Evolutionary conservation across 2,113 vertebrate genomes (phyloP).

Genomic region (Lophius piscatorius): DNA sequence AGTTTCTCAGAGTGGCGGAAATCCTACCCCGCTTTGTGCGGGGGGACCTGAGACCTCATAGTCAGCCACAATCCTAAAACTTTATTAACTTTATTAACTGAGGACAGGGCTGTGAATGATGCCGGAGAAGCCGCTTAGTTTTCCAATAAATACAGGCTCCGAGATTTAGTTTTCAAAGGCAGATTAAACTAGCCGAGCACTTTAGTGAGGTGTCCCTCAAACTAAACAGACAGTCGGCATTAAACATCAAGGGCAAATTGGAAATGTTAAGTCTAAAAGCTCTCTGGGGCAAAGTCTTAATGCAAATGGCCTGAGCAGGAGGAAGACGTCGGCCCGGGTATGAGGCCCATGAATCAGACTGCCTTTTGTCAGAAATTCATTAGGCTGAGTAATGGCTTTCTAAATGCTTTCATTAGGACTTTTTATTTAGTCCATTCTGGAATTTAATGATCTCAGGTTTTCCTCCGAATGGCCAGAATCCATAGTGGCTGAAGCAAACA

Average conservation of each 20-base stretch:
- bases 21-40: conserved; percentile 46
- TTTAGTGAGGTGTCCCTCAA: conserved; percentile 6
- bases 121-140: not conserved
- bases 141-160: not conserved
- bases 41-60: conserved; percentile 25
- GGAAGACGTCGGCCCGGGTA: conserved; percentile 16
- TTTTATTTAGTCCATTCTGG: conserved; percentile 39
- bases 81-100: conserved; percentile 17
- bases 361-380: conserved; percentile 56
- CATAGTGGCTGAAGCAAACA: conserved; percentile 26
- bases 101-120: not conserved
- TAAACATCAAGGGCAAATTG: conserved; percentile 39
- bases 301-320: conserved; percentile 32
- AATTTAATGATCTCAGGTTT: conserved; percentile 45
- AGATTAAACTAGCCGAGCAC: not conserved
- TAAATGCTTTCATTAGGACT: conserved; percentile 50
- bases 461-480: conserved; percentile 22
- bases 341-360: conserved; percentile 50
- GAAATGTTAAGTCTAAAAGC: conserved; percentile 15
- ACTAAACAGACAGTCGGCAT: conserved; percentile 21
- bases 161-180: not conserved
- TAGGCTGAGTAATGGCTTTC: conserved; percentile 57
- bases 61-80: conserved; percentile 2
- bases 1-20: conserved; percentile 65
- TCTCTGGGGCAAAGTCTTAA: conserved; percentile 19